Evolutionary conservation across 2,797 vertebrate species (phyloP).

Genomic region (Apogon hyalosoma): DNA sequence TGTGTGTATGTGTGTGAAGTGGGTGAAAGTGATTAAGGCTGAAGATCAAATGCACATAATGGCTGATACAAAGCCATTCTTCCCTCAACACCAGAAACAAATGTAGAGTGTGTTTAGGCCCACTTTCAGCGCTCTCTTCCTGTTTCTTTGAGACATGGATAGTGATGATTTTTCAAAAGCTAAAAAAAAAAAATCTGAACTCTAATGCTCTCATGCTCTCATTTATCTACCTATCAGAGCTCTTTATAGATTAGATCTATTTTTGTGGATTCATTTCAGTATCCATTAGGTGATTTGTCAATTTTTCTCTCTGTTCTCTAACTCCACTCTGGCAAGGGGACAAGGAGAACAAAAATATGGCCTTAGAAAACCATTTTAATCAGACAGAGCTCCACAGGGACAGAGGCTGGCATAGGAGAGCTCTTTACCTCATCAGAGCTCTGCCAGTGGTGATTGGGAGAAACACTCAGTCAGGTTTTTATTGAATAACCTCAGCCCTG

Average conservation of each 20-base stretch:
- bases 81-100: slow-evolving; percentile 37
- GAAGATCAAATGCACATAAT: slow-evolving; percentile 62
- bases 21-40: slow-evolving; percentile 67
- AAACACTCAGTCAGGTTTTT: slow-evolving; percentile 83
- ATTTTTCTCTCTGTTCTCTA: slow-evolving; percentile 60
- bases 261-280: slow-evolving; percentile 68
- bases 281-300: slow-evolving; percentile 74
- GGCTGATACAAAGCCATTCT: slow-evolving; percentile 43
- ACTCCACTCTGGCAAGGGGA: slow-evolving; percentile 64
- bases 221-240: slow-evolving; percentile 43
- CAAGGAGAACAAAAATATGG: slow-evolving; percentile 72
- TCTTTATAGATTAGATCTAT: slow-evolving; percentile 64
- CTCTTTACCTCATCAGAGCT: slow-evolving; percentile 82
- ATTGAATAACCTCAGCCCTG: slow-evolving; percentile 80
- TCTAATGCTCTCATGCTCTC: slow-evolving; percentile 22
- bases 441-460: slow-evolving; percentile 81
- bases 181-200: slow-evolving; percentile 3
- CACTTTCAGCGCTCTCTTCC: slow-evolving; percentile 21
- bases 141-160: slow-evolving; percentile 38
- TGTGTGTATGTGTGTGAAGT: neutral
- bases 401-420: slow-evolving; percentile 72
- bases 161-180: slow-evolving; percentile 26
- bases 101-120: slow-evolving; percentile 28
- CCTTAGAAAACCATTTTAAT: slow-evolving; percentile 82
- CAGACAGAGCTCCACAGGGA: slow-evolving; percentile 69